phyloP scores from a whole-genome alignment of 2,888 invertebrate species.

The Parnassius apollo region DNA sequence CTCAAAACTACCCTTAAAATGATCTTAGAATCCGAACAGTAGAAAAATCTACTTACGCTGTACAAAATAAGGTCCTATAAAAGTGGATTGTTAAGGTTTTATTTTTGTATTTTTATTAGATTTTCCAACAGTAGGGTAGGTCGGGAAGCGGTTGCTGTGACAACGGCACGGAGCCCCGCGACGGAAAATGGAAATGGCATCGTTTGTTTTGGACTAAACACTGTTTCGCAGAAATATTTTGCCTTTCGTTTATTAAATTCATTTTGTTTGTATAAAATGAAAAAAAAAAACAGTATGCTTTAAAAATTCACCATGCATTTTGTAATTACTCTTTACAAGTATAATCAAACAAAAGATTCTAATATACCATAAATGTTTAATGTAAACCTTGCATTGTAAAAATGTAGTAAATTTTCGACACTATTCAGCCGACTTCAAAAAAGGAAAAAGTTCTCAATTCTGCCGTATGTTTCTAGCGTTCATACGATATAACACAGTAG shows the following conservation, averaged over 20 bases:
- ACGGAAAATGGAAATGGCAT: conserved; percentile 30
- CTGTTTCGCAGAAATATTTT: conserved; percentile 23
- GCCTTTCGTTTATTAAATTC: neutral
- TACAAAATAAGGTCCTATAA: conserved; percentile 22
- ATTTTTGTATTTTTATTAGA: conserved; percentile 54
- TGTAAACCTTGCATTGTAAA: no score
- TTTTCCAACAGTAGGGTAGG: conserved; percentile 57
- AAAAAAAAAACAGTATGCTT: no score
- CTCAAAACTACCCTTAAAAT: conserved; percentile 34
- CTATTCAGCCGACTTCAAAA: no score
- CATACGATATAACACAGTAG: no score
- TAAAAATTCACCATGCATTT: no score
- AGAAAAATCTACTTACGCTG: conserved; percentile 27
- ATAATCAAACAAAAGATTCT: no score
- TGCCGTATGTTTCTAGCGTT: no score
- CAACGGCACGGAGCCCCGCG: conserved; percentile 49
- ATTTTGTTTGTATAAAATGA: neutral
- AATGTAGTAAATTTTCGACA: no score
- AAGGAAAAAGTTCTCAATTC: no score
- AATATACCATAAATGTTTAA: no score
- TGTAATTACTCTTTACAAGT: no score
- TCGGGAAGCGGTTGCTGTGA: conserved; percentile 53
- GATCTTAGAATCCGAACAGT: conserved; percentile 19
- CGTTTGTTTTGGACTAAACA: conserved; percentile 40
- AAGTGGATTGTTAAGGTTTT: conserved; percentile 24